These are phyloP conservation scores for Channa argus DNA, from an alignment of 2,113 vertebrate genomes.

Conservation along the genomic window DNA sequence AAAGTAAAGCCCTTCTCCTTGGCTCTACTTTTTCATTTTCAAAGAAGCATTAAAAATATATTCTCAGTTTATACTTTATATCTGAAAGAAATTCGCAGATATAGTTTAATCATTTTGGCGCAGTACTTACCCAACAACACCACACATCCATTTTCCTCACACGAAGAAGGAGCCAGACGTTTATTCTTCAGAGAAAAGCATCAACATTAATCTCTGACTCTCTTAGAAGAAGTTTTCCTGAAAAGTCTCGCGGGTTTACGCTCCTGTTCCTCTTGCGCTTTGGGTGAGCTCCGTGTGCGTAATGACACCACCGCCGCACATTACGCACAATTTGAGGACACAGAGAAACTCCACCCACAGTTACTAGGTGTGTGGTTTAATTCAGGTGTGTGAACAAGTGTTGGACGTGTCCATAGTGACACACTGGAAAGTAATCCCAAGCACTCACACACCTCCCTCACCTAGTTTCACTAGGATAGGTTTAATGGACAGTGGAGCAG, in stretches of 20 bases:
- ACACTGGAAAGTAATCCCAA: slow-evolving; percentile 51
- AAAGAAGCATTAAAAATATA: too few species aligned
- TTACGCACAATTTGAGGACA: slow-evolving; percentile 37
- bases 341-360: slow-evolving; percentile 58
- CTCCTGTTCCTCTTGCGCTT: neutral
- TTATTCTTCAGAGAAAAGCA: slow-evolving; percentile 1
- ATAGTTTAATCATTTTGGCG: neutral
- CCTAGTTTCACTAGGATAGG: slow-evolving; percentile 35
- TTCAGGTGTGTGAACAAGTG: slow-evolving; percentile 19
- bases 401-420: slow-evolving; percentile 32
- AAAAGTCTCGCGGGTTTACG: neutral
- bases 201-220: neutral
- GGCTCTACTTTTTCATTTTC: too few species aligned
- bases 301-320: slow-evolving; percentile 19
- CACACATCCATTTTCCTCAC: slow-evolving; percentile 21
- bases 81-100: neutral
- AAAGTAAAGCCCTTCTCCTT: too few species aligned
- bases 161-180: fast-evolving
- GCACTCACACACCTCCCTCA: slow-evolving; percentile 9
- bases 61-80: neutral
- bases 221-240: neutral
- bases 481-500: slow-evolving; percentile 33
- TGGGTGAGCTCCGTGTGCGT: slow-evolving; percentile 36
- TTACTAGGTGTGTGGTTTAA: slow-evolving; percentile 10
- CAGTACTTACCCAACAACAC: slow-evolving; percentile 31